Conservation (phyloP, 2,888 invertebrate species). For the Zygogramma bicolorata region DNA sequence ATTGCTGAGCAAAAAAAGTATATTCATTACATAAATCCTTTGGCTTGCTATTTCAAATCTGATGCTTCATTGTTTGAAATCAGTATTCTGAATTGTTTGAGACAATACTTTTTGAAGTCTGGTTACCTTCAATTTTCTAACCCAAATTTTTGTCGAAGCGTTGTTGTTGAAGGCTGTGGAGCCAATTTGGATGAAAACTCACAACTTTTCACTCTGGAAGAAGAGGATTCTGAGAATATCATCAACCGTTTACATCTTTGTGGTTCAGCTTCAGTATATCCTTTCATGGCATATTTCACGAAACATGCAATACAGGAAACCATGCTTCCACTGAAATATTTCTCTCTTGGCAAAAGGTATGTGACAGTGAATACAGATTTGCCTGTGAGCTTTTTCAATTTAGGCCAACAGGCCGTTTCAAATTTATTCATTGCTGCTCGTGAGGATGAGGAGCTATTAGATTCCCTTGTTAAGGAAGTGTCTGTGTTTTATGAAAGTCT, state of each 20-base stretch:
- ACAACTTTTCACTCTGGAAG: constrained; percentile 73
- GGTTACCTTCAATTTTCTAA: constrained; percentile 78
- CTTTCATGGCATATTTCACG: constrained; percentile 81
- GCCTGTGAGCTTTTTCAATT: constrained; percentile 71
- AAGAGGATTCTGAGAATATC: constrained; percentile 68
- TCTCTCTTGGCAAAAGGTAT: constrained; percentile 80
- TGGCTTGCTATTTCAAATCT: constrained; percentile 74
- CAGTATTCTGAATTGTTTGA: constrained; percentile 70
- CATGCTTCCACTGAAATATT: constrained; percentile 77
- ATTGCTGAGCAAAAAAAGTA: constrained; percentile 70
- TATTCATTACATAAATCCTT: constrained; percentile 72
- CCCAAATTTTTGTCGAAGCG: constrained; percentile 82
- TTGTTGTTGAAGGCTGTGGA: constrained; percentile 82
- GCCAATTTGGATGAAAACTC: constrained; percentile 70
- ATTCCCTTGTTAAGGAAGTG: constrained; percentile 69
- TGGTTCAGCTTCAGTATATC: constrained; percentile 79
- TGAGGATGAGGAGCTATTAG: constrained; percentile 68
- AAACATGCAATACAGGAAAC: constrained; percentile 75
- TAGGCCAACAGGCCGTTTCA: constrained; percentile 77
- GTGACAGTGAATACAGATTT: constrained; percentile 64
- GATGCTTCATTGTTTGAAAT: constrained; percentile 81
- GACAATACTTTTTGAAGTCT: constrained; percentile 65
- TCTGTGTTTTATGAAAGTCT: constrained; percentile 75
- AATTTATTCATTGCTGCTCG: constrained; percentile 75
- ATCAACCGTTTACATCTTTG: constrained; percentile 78